Evolutionary conservation across 2,797 vertebrate genomes (phyloP).

Genomic region (Rallus crepitans): DNA sequence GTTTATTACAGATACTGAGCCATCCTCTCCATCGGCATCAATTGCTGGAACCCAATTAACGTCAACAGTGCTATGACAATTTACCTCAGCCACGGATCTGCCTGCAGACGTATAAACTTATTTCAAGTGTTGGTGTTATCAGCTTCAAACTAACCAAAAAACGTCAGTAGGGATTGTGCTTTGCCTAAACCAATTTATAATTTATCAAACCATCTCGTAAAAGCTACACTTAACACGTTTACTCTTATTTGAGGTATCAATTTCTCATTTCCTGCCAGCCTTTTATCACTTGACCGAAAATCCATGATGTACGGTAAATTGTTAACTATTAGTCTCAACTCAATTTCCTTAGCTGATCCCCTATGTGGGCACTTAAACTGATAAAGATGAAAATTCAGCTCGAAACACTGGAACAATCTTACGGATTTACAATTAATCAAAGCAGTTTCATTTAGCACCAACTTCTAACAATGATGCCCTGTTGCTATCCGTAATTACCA

Average conservation of each 20-base stretch:
- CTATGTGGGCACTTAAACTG: conserved; percentile 18
- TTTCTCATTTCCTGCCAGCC: conserved; percentile 69
- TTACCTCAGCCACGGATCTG: not conserved
- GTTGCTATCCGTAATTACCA: conserved; percentile 19
- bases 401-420: conserved; percentile 27
- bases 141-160: conserved; percentile 22
- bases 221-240: conserved; percentile 53
- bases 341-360: conserved; percentile 62
- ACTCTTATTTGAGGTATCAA: conserved; percentile 44
- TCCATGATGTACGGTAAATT: conserved; percentile 62
- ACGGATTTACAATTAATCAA: conserved; percentile 47
- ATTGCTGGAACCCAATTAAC: not conserved
- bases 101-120: conserved; percentile 1
- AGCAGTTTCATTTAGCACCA: conserved; percentile 15
- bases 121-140: not conserved
- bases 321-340: conserved; percentile 62
- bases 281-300: conserved; percentile 68
- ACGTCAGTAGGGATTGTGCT: not conserved
- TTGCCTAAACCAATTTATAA: conserved; percentile 56
- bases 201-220: conserved; percentile 65
- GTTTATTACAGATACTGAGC: not conserved
- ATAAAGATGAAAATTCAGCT: conserved; percentile 53
- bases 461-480: conserved; percentile 32
- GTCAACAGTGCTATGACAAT: not conserved
- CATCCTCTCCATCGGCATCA: not conserved